A percentile compares a stretch with the other conserved stretches of the same genome.
Conservation (phyloP, 2,888 invertebrate genomes). For the Protodeltote pygarga region DNA sequence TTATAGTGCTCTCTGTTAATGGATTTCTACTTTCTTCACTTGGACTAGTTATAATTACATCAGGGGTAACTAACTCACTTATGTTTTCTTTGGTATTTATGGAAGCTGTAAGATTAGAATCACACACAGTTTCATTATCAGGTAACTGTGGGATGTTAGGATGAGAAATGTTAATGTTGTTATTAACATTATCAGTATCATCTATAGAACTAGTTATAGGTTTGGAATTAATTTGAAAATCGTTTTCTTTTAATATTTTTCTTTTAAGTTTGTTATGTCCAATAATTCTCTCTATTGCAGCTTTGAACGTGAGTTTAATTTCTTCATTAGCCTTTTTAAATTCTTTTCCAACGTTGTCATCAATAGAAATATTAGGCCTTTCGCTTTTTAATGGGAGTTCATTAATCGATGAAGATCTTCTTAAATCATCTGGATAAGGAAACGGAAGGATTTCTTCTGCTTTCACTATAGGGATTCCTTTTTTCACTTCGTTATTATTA, state of each 20-base stretch:
- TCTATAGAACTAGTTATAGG: conserved; percentile 6
- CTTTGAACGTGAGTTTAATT: conserved; percentile 72
- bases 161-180: conserved; percentile 4
- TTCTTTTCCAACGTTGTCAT: conserved; percentile 66
- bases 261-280: conserved; percentile 56
- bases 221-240: conserved; percentile 12
- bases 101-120: conserved; percentile 10
- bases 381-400: conserved; percentile 29
- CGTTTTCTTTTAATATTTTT: conserved; percentile 33
- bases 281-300: conserved; percentile 74
- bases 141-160: conserved; percentile 12
- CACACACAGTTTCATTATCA: conserved; percentile 3
- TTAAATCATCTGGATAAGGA: conserved; percentile 69
- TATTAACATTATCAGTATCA: conserved; percentile 20
- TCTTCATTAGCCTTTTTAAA: conserved; percentile 75
- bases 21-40: conserved; percentile 36
- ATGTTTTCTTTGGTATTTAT: conserved; percentile 26
- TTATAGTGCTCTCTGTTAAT: conserved; percentile 35
- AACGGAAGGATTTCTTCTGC: conserved; percentile 70
- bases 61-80: conserved; percentile 6
- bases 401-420: conserved; percentile 41
- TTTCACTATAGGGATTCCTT: conserved; percentile 63
- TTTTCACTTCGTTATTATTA: conserved; percentile 31
- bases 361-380: conserved; percentile 22
- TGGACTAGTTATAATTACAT: conserved; percentile 5